These are phyloP conservation scores for Pseudomyrmex flavicornis DNA, from an alignment of 1,140 invertebrate species.

Conservation along the genomic window DNA sequence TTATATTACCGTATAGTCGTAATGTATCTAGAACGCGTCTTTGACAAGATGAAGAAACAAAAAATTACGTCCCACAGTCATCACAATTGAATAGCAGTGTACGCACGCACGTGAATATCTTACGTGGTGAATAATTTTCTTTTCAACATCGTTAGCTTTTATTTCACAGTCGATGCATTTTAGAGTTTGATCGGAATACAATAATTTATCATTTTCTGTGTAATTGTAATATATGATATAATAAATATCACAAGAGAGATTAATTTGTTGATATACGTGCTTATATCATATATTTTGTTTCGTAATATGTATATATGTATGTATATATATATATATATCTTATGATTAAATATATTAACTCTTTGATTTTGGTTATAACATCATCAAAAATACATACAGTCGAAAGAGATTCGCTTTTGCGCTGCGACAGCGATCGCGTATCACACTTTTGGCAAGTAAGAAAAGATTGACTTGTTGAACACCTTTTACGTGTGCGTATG, in stretches of 20 bases:
- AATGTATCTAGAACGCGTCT: too few species aligned
- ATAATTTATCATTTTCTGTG: constrained; percentile 40
- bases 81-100: not conserved
- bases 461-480: constrained; percentile 64
- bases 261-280: constrained; percentile 26
- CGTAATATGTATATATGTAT: constrained; percentile 10
- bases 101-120: not conserved
- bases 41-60: too few species aligned
- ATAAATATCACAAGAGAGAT: constrained; percentile 60
- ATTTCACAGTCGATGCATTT: constrained; percentile 43
- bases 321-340: not conserved
- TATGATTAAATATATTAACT: constrained; percentile 64
- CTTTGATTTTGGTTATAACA: constrained; percentile 56
- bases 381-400: constrained; percentile 72
- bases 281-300: not conserved
- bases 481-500: constrained; percentile 65
- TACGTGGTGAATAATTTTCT: constrained; percentile 18
- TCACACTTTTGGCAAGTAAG: constrained; percentile 65
- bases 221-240: constrained; percentile 27
- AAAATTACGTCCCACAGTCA: not conserved
- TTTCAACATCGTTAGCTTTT: constrained; percentile 27
- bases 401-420: constrained; percentile 43
- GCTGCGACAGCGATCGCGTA: constrained; percentile 46
- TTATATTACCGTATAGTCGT: too few species aligned
- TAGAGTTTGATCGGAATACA: constrained; percentile 40